Conservation (phyloP, 53 echinoderm and acorn worm species). For the Hippasteria phrygiana region DNA sequence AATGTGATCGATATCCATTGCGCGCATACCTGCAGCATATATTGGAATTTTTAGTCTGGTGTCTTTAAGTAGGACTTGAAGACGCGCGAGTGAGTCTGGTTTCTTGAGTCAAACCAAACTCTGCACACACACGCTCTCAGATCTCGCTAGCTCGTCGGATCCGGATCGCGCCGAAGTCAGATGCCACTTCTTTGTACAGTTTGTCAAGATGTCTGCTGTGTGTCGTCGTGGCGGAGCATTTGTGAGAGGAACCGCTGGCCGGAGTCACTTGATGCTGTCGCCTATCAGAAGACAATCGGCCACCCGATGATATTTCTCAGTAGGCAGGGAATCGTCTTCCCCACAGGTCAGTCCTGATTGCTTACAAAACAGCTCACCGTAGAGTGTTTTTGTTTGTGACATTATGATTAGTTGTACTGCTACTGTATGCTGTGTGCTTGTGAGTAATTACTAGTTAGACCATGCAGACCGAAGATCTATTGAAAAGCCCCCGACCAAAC, state of each 20-base stretch:
- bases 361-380: background rate
- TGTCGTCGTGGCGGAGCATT: background rate
- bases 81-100: conserved; percentile 27
- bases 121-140: too few relatives aligned
- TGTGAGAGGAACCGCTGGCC: background rate
- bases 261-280: background rate
- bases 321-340: background rate
- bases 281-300: background rate
- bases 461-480: too few relatives aligned
- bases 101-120: background rate
- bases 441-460: too few relatives aligned
- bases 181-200: background rate
- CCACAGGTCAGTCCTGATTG: conserved; percentile 11
- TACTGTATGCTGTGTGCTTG: too few relatives aligned
- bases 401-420: too few relatives aligned
- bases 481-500: too few relatives aligned
- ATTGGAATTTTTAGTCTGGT: conserved; percentile 14
- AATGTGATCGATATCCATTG: too few relatives aligned
- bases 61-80: conserved; percentile 8
- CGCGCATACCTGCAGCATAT: too few relatives aligned
- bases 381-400: background rate
- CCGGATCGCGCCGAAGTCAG: background rate
- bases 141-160: too few relatives aligned
- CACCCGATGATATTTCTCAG: background rate
- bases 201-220: conserved; percentile 8